Conservation (phyloP, 2,888 invertebrate genomes). For the Cryptocheilus praepositus region DNA sequence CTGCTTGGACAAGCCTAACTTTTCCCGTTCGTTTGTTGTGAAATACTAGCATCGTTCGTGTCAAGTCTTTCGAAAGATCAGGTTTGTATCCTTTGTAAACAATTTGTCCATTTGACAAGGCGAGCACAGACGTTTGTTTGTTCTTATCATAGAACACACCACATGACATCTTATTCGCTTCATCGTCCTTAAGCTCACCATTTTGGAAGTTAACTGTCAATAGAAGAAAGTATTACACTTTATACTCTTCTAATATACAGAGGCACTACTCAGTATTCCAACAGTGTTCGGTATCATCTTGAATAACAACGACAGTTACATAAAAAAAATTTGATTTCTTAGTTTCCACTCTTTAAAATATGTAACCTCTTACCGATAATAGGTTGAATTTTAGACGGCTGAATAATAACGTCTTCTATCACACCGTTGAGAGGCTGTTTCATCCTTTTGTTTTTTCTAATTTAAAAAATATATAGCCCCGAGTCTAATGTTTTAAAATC, state of each 20-base stretch:
- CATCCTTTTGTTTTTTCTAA: slow-evolving; percentile 44
- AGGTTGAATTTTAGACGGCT: slow-evolving; percentile 65
- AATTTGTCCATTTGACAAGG: slow-evolving; percentile 65
- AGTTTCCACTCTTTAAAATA: too few species aligned
- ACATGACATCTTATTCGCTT: slow-evolving; percentile 62
- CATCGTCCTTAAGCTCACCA: slow-evolving; percentile 66
- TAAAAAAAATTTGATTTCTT: too few species aligned
- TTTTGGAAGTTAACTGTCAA: slow-evolving; percentile 68
- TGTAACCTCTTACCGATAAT: slow-evolving; percentile 61
- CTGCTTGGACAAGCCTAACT: slow-evolving; percentile 66
- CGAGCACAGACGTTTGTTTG: slow-evolving; percentile 57
- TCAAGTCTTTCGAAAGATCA: slow-evolving; percentile 56
- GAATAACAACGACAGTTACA: too few species aligned
- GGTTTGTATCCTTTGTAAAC: slow-evolving; percentile 69
- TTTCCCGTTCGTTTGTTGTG: slow-evolving; percentile 69
- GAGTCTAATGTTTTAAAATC: too few species aligned
- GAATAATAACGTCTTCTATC: slow-evolving; percentile 63
- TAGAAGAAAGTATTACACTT: background rate
- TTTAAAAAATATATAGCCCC: too few species aligned
- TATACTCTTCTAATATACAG: slow-evolving; percentile 10
- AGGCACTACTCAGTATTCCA: too few species aligned
- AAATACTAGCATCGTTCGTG: slow-evolving; percentile 67
- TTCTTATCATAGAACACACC: slow-evolving; percentile 62
- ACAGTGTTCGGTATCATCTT: too few species aligned
- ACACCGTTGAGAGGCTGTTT: slow-evolving; percentile 54